These are phyloP conservation scores for Drosophila tripunctata DNA, from an alignment of 2,888 invertebrate genomes.

Conservation along the genomic window DNA sequence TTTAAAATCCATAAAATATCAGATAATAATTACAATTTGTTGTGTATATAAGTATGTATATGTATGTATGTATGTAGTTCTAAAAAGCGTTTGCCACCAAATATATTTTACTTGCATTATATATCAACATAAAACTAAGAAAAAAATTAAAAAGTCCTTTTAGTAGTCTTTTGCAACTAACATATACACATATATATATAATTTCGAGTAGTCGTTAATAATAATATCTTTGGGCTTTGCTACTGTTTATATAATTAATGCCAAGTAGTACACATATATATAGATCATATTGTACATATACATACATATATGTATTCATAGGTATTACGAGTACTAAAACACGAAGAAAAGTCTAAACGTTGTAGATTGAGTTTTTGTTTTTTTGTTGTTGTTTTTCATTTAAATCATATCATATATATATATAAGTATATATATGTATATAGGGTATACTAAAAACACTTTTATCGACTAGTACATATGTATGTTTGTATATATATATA, in stretches of 20 bases:
- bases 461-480: slow-evolving; percentile 69
- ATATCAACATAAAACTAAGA: slow-evolving; percentile 61
- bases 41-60: slow-evolving; percentile 44
- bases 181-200: slow-evolving; percentile 51
- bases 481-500: slow-evolving; percentile 45
- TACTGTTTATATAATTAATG: slow-evolving; percentile 58
- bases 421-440: slow-evolving; percentile 54
- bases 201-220: slow-evolving; percentile 64
- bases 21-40: slow-evolving; percentile 76
- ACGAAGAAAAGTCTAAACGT: slow-evolving; percentile 58
- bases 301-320: slow-evolving; percentile 22
- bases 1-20: slow-evolving; percentile 75
- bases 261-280: slow-evolving; percentile 69
- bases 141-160: slow-evolving; percentile 49
- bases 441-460: slow-evolving; percentile 67
- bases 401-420: slow-evolving; percentile 34
- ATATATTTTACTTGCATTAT: slow-evolving; percentile 34
- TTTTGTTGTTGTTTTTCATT: slow-evolving; percentile 26
- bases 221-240: slow-evolving; percentile 79
- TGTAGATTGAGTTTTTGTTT: slow-evolving; percentile 46
- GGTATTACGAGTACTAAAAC: slow-evolving; percentile 57
- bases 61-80: slow-evolving; percentile 49
- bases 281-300: slow-evolving; percentile 48
- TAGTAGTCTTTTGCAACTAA: slow-evolving; percentile 76
- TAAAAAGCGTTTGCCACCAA: slow-evolving; percentile 68